phyloP scores from a whole-genome alignment of 2,888 invertebrate genomes.

The Pristionchus exspectatus region DNA sequence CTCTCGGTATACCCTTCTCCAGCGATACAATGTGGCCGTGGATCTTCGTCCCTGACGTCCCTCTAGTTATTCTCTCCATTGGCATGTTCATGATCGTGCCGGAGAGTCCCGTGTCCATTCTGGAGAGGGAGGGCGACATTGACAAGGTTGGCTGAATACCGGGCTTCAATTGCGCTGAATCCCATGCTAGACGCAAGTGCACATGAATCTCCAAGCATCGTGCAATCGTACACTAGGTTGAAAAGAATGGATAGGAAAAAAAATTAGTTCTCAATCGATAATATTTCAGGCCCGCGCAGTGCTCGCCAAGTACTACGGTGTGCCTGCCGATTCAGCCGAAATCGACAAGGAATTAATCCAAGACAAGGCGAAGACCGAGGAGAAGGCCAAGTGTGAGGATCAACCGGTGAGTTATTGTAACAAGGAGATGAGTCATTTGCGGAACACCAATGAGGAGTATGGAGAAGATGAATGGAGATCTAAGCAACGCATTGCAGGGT shows the following conservation, averaged over 20 bases:
- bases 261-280: neutral
- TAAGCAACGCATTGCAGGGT: slow-evolving; percentile 1
- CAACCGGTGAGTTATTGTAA: neutral
- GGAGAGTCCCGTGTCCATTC: slow-evolving; percentile 8
- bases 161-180: no score
- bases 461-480: no score
- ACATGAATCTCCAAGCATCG: neutral
- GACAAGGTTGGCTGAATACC: neutral
- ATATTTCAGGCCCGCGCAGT: slow-evolving; percentile 61
- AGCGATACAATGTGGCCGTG: slow-evolving; percentile 65
- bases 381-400: slow-evolving; percentile 7
- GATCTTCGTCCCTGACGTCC: slow-evolving; percentile 61
- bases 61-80: neutral
- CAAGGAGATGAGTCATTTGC: no score
- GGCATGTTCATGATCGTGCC: neutral
- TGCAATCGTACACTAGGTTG: neutral
- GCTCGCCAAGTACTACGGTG: slow-evolving; percentile 66
- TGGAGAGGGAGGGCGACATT: slow-evolving; percentile 4
- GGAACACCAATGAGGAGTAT: no score
- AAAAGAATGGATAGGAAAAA: neutral
- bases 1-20: slow-evolving; percentile 65
- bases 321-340: slow-evolving; percentile 61
- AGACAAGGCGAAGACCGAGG: slow-evolving; percentile 9
- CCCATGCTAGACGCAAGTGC: no score
- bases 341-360: slow-evolving; percentile 61